phyloP scores from a whole-genome alignment of 2,888 invertebrate genomes.

The Carpatolechia fugitivella region DNA sequence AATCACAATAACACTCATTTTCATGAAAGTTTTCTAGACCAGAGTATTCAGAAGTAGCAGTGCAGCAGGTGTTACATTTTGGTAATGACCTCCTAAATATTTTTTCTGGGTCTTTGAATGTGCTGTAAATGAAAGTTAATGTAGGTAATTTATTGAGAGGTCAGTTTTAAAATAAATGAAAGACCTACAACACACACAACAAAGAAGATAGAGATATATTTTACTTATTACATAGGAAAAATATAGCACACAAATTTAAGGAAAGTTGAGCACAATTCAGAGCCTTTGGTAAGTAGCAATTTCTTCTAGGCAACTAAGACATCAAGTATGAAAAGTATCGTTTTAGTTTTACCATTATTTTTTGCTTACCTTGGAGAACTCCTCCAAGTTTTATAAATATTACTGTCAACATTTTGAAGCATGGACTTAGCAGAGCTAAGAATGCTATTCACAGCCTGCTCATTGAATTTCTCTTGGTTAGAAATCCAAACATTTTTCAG shows the following conservation, averaged over 20 bases:
- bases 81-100: conserved; percentile 43
- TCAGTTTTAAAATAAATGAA: no score
- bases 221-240: no score
- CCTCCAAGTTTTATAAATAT: conserved; percentile 46
- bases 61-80: conserved; percentile 41
- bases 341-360: neutral
- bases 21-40: conserved; percentile 34
- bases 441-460: conserved; percentile 35
- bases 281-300: no score
- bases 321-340: no score
- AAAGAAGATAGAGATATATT: no score
- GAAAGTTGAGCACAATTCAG: no score
- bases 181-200: no score
- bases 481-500: conserved; percentile 44
- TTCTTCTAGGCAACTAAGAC: no score
- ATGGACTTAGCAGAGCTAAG: conserved; percentile 36
- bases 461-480: conserved; percentile 36
- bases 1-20: conserved; percentile 49
- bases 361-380: conserved; percentile 47
- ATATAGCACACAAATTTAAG: no score
- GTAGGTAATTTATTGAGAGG: no score
- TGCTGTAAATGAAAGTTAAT: conserved; percentile 38
- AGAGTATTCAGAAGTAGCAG: conserved; percentile 10
- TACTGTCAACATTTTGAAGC: conserved; percentile 35
- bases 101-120: conserved; percentile 42